Percentiles rank a stretch among this genome's conserved stretches.
These are phyloP conservation scores for Paraplagusia blochii DNA, from an alignment of 2,113 vertebrate genomes.

Conservation along the genomic window DNA sequence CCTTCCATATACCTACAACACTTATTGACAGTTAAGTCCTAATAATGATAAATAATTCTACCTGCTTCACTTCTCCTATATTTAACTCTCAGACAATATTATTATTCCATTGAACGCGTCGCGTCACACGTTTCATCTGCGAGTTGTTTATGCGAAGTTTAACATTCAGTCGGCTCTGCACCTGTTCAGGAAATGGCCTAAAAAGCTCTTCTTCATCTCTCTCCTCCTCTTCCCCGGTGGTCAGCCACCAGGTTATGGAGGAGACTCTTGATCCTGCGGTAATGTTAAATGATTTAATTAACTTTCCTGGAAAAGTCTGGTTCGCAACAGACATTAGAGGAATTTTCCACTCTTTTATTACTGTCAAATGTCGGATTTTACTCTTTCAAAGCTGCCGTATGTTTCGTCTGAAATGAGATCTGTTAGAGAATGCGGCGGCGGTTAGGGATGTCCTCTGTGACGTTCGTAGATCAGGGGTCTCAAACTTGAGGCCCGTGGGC, in stretches of 20 bases:
- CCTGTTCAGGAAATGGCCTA: slow-evolving; percentile 16
- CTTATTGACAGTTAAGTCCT: no score
- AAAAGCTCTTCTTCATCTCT: slow-evolving; percentile 16
- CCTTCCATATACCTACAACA: no score
- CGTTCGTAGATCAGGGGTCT: no score
- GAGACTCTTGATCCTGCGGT: slow-evolving; percentile 4
- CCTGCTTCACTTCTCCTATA: neutral
- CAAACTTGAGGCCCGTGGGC: no score
- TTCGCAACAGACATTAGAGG: slow-evolving; percentile 4
- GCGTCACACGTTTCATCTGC: slow-evolving; percentile 11
- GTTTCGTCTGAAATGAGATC: no score
- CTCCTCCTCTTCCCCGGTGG: slow-evolving; percentile 6
- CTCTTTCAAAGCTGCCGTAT: no score
- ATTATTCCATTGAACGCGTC: no score
- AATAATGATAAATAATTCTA: no score
- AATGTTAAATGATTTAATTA: slow-evolving; percentile 7
- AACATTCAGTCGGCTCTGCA: slow-evolving; percentile 24
- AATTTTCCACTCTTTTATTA: neutral
- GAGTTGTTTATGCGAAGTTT: slow-evolving; percentile 20
- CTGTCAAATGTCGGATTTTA: no score
- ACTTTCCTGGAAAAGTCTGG: neutral
- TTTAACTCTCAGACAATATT: no score
- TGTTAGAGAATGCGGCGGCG: no score
- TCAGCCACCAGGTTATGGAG: slow-evolving; percentile 13
- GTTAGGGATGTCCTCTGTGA: no score